Base-by-base conservation (phyloP, 2,113 vertebrate genomes). In the Tachysurus vachellii region DNA sequence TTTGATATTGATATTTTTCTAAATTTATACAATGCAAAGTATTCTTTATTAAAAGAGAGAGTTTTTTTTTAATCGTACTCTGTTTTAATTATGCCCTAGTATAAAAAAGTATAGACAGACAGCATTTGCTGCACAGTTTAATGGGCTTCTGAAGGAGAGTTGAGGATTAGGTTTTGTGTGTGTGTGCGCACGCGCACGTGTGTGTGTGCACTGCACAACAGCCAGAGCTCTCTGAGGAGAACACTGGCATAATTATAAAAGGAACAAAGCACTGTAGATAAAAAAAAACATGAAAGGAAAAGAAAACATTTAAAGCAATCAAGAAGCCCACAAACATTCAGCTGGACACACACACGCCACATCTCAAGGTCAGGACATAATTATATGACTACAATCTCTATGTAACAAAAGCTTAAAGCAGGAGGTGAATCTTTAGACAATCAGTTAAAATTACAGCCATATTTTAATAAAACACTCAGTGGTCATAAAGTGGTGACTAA, bases 161-260 rank as follows among this genome's bases (percentile, higher is more conserved):
- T 86, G 28, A 73, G 77, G 81, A 66, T 85, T 31, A 76, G 44
- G 5, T 26, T 70, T 31, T 91, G 47, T 88, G 80, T 61, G 59
- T 66, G 64, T 71, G 59, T 73, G 42, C 82, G 87, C n/a, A n/a
- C n/a, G n/a, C n/a, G n/a, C n/a, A n/a, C n/a, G n/a, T n/a, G 91
- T 92, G 50, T 83, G 84, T 3, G 92, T 90, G 92, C 83, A 89
- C 88, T 59, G 82, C 83, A 86, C 86, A 86, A 83, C 86, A 86
- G 77, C 66, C 77, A 89, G 81, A 82, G 26, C 93, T 94, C 93
- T 95, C 95, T n/a, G 89, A 94, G 94, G 94, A 94, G 91, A 92
- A 87, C 92, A 88, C 80, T 89, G 89, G 90, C 93, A 93, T 95
- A 95, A 95, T 96, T 95, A 95, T 94, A 93, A 94, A 92, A 92